These are phyloP conservation scores for Leptopilina clavipes DNA, from an alignment of 1,140 invertebrate species.

Conservation along the genomic window DNA sequence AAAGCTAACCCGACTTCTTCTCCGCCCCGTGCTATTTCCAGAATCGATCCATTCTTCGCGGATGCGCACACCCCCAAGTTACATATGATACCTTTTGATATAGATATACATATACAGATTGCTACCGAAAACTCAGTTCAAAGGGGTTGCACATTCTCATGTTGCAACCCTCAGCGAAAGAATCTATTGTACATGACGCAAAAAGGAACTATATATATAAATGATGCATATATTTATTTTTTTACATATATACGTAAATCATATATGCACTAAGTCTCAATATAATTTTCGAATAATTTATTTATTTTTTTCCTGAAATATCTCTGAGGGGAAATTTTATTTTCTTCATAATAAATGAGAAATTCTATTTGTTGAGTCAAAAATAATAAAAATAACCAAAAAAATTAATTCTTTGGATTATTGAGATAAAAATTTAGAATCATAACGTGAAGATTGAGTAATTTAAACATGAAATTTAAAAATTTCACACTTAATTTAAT, in stretches of 20 bases:
- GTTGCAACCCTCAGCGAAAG: background rate
- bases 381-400: too few species aligned
- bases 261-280: background rate
- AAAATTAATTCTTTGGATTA: too few species aligned
- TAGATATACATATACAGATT: background rate
- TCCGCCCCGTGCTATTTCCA: conserved; percentile 67
- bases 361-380: too few species aligned
- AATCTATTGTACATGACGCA: background rate
- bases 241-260: too few species aligned
- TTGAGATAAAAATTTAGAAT: too few species aligned
- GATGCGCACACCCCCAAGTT: conserved; percentile 61
- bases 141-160: conserved; percentile 1
- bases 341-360: too few species aligned
- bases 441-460: too few species aligned
- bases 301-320: background rate
- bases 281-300: background rate
- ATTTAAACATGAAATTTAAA: too few species aligned
- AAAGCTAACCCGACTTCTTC: conserved; percentile 71
- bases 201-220: too few species aligned
- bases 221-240: background rate
- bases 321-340: too few species aligned
- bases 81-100: background rate
- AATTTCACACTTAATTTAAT: too few species aligned
- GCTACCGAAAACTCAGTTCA: background rate
- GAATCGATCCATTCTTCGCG: conserved; percentile 66